Base-by-base conservation (phyloP, 2,888 invertebrate species). In the Cheilosia soror region DNA sequence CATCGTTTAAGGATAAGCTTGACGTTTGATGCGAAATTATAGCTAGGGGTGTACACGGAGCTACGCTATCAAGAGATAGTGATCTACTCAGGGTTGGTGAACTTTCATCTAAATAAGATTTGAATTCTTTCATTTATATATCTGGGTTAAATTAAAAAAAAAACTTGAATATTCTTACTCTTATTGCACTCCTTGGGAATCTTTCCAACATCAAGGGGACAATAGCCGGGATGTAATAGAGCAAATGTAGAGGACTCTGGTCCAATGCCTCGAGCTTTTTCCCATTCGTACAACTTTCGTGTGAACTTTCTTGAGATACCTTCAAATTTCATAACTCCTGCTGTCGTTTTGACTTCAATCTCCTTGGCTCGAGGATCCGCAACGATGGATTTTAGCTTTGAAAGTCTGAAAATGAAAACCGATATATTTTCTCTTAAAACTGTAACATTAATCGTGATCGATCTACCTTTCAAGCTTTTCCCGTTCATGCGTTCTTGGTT, bases 281-380 rank as follows among this genome's bases (percentile, higher is more conserved):
- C 96, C 98, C 98, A 98, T 91, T 98, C 97, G 91, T 97, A 97
- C 0, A 98, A 93, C 89, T 97, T 97, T 31, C 96, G 95, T 0
- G 97, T 97, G 91, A 98, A 98, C 88, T 97, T 97, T 55, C 97
- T 94, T 0, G 97, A 97, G 88, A 98, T 97, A 9, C 95, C 96
- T 93, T 97, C 95, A 89, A 97, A 97, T 90, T 96, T 94, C 90
- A 97, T 96, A 40, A 96, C 95, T 0, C 97, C 96, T 0, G 95
- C 96, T 0, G 97, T 95, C 0, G 97, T 97, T 90, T 96, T 96
- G 0, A 97, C 96, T 62, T 97, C 93, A 5, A 97, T 95, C 90
- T 97, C 96, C 89, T 95, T 94, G 87, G 94, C 93, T 66, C 93
- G 92, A 80, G 93, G 92, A 55, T 93, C 93, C 9, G 93, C 91